Evolutionary conservation across 2,888 invertebrate genomes (phyloP).

Genomic region (Palloptera scutellata): DNA sequence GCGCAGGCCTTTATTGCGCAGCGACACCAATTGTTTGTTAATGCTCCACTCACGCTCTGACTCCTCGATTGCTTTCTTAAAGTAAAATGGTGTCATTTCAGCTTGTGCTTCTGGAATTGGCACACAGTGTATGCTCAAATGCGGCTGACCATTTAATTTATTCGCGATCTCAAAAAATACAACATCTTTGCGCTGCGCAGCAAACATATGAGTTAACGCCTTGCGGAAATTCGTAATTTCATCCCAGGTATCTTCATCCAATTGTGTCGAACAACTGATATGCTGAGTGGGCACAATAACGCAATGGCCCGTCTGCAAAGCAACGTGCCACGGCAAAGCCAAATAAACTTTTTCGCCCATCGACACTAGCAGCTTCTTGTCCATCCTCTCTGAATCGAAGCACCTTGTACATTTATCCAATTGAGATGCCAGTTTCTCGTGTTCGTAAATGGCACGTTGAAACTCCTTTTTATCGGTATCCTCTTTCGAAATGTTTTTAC

Average conservation of each 20-base stretch:
- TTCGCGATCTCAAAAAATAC: constrained; percentile 91
- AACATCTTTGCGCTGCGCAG: constrained; percentile 76
- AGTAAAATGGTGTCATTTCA: constrained; percentile 93
- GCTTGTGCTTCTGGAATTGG: constrained; percentile 75
- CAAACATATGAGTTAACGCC: constrained; percentile 81
- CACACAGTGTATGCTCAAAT: constrained; percentile 89
- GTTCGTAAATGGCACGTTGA: constrained; percentile 76
- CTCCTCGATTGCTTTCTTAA: constrained; percentile 96
- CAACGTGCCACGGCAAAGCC: constrained; percentile 80
- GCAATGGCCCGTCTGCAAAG: constrained; percentile 86
- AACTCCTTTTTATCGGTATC: constrained; percentile 72
- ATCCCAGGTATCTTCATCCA: constrained; percentile 95
- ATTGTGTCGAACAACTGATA: constrained; percentile 76
- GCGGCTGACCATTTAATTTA: constrained; percentile 77
- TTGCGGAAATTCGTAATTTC: constrained; percentile 82
- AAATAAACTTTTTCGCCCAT: constrained; percentile 86
- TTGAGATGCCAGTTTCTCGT: constrained; percentile 73
- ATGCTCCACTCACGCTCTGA: constrained; percentile 94
- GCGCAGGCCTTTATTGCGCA: constrained; percentile 76
- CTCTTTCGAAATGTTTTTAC: constrained; percentile 70
- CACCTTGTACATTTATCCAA: constrained; percentile 76
- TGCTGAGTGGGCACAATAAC: constrained; percentile 86
- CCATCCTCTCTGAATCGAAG: constrained; percentile 79
- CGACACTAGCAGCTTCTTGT: constrained; percentile 85
- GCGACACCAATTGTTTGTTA: constrained; percentile 88